Percentiles rank a stretch among this genome's conserved stretches.
Evolutionary conservation across 2,113 vertebrate species (phyloP).

Genomic region (Herpailurus yagouaroundi): DNA sequence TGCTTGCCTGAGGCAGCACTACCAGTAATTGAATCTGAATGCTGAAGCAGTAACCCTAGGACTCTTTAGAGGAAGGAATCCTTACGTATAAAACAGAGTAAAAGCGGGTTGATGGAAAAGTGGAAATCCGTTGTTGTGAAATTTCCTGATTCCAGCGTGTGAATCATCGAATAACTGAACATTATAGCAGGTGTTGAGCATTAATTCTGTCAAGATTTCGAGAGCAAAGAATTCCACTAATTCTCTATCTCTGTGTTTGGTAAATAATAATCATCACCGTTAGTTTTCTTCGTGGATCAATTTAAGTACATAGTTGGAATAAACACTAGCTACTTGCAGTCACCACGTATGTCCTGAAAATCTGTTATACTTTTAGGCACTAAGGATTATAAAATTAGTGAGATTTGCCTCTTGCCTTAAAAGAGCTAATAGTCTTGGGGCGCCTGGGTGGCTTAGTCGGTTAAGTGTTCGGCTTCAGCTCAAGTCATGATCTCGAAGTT

Average conservation of each 20-base stretch:
- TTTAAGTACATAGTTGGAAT: not conserved
- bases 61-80: constrained; percentile 21
- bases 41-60: not conserved
- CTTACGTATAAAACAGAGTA: not conserved
- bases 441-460: too few relatives aligned
- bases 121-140: not conserved
- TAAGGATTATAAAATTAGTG: not conserved
- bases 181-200: not conserved
- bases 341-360: not conserved
- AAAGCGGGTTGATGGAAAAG: not conserved
- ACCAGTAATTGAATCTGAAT: constrained; percentile 70
- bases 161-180: not conserved
- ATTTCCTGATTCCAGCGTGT: not conserved
- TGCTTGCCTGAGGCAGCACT: constrained; percentile 45
- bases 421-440: not conserved
- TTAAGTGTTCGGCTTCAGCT: too few relatives aligned
- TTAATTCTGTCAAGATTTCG: not conserved
- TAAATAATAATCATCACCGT: not conserved
- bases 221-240: not conserved
- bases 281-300: not conserved
- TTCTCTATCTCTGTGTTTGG: not conserved
- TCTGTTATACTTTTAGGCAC: not conserved
- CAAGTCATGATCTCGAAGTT: too few relatives aligned
- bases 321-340: not conserved
- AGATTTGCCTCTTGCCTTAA: not conserved